Conservation (phyloP, 2,888 invertebrate species). For the Thalpophila matura region DNA sequence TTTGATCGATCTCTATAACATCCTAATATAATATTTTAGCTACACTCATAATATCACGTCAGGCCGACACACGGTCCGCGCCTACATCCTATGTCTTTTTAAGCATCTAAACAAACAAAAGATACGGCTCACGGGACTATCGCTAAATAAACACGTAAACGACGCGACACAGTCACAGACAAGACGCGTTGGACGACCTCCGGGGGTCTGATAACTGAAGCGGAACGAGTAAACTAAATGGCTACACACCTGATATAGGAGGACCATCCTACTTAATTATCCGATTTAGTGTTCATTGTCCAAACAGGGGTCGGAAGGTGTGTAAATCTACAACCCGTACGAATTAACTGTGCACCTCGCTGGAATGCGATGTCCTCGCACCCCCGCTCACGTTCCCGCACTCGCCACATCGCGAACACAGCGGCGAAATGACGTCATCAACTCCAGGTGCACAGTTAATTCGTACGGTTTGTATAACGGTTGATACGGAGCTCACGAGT, state of each 20-base stretch:
- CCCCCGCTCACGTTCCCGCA: no score
- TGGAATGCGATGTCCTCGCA: no score
- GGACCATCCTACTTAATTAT: constrained; percentile 30
- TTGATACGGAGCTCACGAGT: constrained; percentile 27
- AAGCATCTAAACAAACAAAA: constrained; percentile 73
- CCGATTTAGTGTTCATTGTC: constrained; percentile 23
- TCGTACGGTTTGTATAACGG: no score
- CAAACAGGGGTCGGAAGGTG: constrained; percentile 36
- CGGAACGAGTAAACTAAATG: constrained; percentile 36
- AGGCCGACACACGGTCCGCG: constrained; percentile 74
- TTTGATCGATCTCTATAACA: constrained; percentile 65
- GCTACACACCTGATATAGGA: constrained; percentile 32
- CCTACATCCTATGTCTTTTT: constrained; percentile 79
- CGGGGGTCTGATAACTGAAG: constrained; percentile 32
- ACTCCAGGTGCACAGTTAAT: no score
- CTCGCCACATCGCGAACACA: no score
- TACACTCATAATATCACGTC: constrained; percentile 85
- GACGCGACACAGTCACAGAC: constrained; percentile 29
- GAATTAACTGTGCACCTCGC: no score
- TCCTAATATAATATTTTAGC: constrained; percentile 71
- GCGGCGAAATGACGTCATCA: no score
- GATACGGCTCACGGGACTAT: constrained; percentile 47
- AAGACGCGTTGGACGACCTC: constrained; percentile 17
- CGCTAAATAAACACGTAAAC: constrained; percentile 37
- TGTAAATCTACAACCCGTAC: no score